These are phyloP conservation scores for Drosophila barbarae DNA, from an alignment of 2,888 invertebrate genomes.

Conservation along the genomic window DNA sequence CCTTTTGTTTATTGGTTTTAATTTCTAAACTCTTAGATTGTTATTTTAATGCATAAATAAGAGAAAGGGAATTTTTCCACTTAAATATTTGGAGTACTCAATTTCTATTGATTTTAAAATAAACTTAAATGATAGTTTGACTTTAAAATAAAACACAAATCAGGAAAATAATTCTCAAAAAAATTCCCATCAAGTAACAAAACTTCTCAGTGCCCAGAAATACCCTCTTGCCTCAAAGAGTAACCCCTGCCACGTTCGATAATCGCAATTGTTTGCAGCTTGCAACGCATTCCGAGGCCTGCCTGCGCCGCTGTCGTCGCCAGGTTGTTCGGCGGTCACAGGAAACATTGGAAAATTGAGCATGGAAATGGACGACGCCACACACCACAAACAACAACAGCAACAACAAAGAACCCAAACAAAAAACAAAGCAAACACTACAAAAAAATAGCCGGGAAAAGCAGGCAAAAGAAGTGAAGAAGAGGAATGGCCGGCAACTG, in stretches of 20 bases:
- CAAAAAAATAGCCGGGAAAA: slow-evolving; percentile 17
- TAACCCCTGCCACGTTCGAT: slow-evolving; percentile 59
- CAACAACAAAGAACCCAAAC: slow-evolving; percentile 9
- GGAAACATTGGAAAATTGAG: slow-evolving; percentile 75
- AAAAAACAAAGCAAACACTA: slow-evolving; percentile 30
- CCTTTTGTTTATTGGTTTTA: not conserved
- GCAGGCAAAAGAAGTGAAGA: slow-evolving; percentile 34
- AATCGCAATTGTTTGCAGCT: slow-evolving; percentile 76
- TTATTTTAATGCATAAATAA: not conserved
- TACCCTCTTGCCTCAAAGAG: slow-evolving; percentile 1
- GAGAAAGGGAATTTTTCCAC: not conserved
- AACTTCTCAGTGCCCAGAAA: not conserved
- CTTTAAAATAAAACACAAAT: accelerated
- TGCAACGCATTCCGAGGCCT: slow-evolving; percentile 58
- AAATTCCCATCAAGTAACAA: not conserved
- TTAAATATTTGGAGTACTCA: too few species aligned
- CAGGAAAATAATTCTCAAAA: not conserved
- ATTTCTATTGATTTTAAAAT: not conserved
- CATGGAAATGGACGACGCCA: slow-evolving; percentile 72
- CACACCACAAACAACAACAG: slow-evolving; percentile 24
- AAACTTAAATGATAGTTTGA: too few species aligned
- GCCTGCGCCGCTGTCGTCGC: slow-evolving; percentile 35
- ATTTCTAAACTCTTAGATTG: too few species aligned
- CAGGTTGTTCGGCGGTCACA: slow-evolving; percentile 61
- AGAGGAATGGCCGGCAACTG: slow-evolving; percentile 55